Evolutionary conservation across 1,140 invertebrate genomes (phyloP).

Genomic region (Cylas formicarius): DNA sequence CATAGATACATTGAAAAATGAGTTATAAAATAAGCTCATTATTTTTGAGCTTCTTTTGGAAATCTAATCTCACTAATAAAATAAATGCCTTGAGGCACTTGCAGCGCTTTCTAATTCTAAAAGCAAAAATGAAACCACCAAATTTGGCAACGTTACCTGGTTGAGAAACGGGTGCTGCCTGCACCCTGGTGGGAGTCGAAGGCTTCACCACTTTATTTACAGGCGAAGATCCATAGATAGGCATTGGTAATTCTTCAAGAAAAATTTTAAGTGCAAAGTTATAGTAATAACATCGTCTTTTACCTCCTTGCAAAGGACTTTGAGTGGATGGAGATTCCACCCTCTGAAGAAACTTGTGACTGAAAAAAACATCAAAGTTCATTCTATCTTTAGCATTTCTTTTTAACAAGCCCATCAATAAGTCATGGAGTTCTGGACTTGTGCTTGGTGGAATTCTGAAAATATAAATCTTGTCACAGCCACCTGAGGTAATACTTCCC

Average conservation of each 20-base stretch:
- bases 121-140: slow-evolving; percentile 1
- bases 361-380: slow-evolving; percentile 92
- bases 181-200: slow-evolving; percentile 29
- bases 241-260: slow-evolving; percentile 31
- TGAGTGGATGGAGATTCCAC: slow-evolving; percentile 45
- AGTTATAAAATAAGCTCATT: no score
- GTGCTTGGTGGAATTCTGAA: slow-evolving; percentile 86
- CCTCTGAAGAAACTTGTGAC: slow-evolving; percentile 80
- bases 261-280: slow-evolving; percentile 15
- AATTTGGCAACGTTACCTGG: slow-evolving; percentile 25
- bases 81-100: no score
- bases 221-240: slow-evolving; percentile 32
- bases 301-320: slow-evolving; percentile 35
- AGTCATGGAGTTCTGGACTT: slow-evolving; percentile 78
- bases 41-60: no score
- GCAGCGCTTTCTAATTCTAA: no score
- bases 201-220: slow-evolving; percentile 22
- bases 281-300: neutral
- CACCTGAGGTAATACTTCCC: slow-evolving; percentile 1
- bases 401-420: slow-evolving; percentile 80
- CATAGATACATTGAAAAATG: no score
- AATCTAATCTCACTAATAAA: no score
- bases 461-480: slow-evolving; percentile 18
- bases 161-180: slow-evolving; percentile 26
- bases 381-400: slow-evolving; percentile 92